Evolutionary conservation across 2,113 vertebrate genomes (phyloP).

Genomic region (Myocastor coypus): DNA sequence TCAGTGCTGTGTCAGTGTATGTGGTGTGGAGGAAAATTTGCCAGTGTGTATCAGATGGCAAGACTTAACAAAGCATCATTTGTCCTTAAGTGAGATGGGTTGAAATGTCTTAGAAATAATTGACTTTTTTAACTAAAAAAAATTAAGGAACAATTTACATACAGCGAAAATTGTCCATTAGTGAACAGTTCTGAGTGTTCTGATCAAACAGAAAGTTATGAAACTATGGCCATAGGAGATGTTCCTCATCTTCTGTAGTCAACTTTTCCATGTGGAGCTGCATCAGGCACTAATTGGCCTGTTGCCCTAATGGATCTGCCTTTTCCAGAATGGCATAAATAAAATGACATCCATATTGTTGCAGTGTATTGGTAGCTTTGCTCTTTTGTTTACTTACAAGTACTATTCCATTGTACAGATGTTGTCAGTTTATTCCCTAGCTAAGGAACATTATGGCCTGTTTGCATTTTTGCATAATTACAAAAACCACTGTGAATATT

Average conservation of each 20-base stretch:
- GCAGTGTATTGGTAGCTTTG: not conserved
- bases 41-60: not conserved
- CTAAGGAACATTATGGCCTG: not conserved
- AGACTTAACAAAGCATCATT: not conserved
- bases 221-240: not conserved
- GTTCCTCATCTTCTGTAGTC: not conserved
- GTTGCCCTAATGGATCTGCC: not conserved
- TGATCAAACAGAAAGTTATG: not conserved
- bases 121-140: not conserved
- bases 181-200: not conserved
- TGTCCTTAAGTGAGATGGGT: conserved; percentile 20
- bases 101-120: conserved; percentile 15
- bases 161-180: not conserved
- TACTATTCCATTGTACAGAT: not conserved
- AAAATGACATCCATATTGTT: not conserved
- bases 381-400: not conserved
- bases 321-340: not conserved
- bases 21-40: not conserved
- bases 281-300: not conserved
- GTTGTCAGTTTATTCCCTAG: not conserved
- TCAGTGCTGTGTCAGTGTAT: not conserved
- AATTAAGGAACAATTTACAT: not conserved
- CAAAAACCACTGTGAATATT: not conserved
- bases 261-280: not conserved
- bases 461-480: not conserved